phyloP scores from a whole-genome alignment of 2,888 invertebrate species.

The Zhengitettix transpicula region DNA sequence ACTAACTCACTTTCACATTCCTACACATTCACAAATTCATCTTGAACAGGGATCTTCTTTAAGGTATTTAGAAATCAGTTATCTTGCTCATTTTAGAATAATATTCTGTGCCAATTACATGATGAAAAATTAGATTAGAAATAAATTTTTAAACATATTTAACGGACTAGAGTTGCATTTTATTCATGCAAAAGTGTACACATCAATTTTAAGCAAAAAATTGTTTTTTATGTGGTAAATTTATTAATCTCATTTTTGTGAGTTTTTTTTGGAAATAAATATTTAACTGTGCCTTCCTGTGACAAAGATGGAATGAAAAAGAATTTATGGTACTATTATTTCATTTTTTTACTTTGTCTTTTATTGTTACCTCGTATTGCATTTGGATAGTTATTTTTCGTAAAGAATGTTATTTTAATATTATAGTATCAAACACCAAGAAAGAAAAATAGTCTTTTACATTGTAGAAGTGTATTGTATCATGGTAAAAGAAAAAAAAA shows the following conservation, averaged over 20 bases:
- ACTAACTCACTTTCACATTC: neutral
- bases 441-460: neutral
- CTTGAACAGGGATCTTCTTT: neutral
- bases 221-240: no score
- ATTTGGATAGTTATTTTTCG: neutral
- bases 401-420: neutral
- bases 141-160: neutral
- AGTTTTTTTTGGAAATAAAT: no score
- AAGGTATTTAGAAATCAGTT: neutral
- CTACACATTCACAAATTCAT: neutral
- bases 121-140: neutral
- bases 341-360: neutral
- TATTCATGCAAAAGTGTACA: no score
- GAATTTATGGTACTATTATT: slow-evolving; percentile 1
- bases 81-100: neutral
- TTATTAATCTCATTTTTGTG: no score
- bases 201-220: no score
- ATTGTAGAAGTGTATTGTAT: neutral
- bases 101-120: neutral
- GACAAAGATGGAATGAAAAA: neutral
- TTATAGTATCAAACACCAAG: neutral
- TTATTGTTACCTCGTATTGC: neutral
- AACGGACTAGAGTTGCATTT: no score
- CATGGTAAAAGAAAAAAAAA: neutral
- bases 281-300: neutral